Percentiles rank a stretch among this genome's conserved stretches.
Evolutionary conservation across 1,140 invertebrate genomes (phyloP).

Genomic region (Cecropterus lyciades): DNA sequence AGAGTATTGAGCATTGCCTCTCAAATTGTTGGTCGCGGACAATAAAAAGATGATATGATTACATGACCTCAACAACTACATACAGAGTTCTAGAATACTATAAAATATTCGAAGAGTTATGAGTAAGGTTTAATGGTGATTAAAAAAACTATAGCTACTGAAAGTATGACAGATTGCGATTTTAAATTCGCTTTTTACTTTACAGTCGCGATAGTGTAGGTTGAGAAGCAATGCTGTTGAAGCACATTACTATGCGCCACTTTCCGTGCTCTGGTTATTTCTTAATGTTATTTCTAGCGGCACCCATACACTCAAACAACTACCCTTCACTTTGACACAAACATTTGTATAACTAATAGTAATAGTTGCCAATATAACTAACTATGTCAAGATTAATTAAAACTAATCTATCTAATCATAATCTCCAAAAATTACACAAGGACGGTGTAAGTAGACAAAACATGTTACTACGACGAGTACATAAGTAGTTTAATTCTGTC

Average conservation of each 20-base stretch:
- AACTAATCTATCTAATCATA: conserved; percentile 74
- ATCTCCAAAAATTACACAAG: conserved; percentile 82
- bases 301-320: conserved; percentile 55
- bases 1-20: no score
- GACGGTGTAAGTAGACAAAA: conserved; percentile 82
- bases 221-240: no score
- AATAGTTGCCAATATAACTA: conserved; percentile 78
- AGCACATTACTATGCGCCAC: conserved; percentile 18
- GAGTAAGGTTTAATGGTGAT: no score
- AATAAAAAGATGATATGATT: no score
- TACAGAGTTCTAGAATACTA: no score
- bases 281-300: conserved; percentile 56
- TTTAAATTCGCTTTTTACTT: no score
- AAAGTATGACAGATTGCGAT: no score
- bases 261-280: conserved; percentile 41
- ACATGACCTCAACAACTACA: no score
- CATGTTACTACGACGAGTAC: conserved; percentile 65
- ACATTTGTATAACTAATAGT: conserved; percentile 59
- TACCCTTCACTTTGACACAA: conserved; percentile 50
- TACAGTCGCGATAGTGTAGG: no score
- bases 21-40: no score
- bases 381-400: conserved; percentile 67
- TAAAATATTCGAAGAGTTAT: no score
- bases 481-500: conserved; percentile 73
- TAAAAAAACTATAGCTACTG: no score